These are phyloP conservation scores for Grammomys dolichurus DNA, from an alignment of 2,113 vertebrate species.

Conservation along the genomic window DNA sequence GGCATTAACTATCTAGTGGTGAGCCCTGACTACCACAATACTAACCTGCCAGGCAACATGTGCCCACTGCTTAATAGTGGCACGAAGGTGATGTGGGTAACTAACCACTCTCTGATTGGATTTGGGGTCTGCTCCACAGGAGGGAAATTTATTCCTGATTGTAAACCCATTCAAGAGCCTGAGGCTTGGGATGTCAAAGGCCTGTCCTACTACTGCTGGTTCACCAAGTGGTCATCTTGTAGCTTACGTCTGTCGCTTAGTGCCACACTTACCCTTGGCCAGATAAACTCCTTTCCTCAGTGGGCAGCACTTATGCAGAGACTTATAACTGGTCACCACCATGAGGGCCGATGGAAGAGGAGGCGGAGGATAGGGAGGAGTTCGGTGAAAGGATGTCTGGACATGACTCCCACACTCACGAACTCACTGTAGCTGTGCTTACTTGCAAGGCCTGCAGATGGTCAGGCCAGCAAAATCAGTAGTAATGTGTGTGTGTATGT, in stretches of 20 bases:
- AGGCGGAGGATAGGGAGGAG: background rate
- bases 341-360: background rate
- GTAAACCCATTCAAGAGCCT: background rate
- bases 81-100: background rate
- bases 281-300: background rate
- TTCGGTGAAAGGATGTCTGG: background rate
- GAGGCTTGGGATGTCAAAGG: background rate
- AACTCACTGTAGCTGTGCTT: background rate
- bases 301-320: background rate
- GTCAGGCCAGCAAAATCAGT: background rate
- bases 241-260: no score
- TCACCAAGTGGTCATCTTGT: no score
- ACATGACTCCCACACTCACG: background rate
- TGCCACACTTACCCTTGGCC: background rate
- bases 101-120: background rate
- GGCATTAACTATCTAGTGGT: background rate
- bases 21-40: background rate
- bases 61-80: background rate
- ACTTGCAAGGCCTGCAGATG: background rate
- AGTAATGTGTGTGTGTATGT: no score
- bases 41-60: background rate
- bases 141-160: background rate
- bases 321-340: background rate
- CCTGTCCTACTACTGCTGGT: no score
- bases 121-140: background rate